Evolutionary conservation across 2,113 vertebrate species (phyloP).

Genomic region (Stegostoma tigrinum): DNA sequence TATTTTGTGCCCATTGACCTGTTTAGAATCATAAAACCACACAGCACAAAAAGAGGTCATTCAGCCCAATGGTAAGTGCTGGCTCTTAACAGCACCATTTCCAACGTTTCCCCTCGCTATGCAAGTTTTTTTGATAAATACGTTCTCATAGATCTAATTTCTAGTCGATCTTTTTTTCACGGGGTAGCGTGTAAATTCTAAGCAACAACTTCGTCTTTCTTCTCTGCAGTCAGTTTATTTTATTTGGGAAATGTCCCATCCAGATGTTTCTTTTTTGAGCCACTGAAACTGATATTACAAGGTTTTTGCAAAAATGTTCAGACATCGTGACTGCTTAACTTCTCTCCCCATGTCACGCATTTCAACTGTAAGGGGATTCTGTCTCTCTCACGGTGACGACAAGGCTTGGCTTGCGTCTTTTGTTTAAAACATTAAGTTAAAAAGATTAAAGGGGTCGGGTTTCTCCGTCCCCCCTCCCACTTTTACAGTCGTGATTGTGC

Average conservation of each 20-base stretch:
- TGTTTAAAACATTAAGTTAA: constrained; percentile 23
- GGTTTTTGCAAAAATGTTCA: constrained; percentile 59
- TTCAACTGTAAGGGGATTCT: constrained; percentile 54
- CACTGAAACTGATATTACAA: constrained; percentile 62
- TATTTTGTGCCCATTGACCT: background rate
- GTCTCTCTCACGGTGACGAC: constrained; percentile 26
- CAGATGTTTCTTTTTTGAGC: constrained; percentile 68
- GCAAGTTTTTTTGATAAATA: background rate
- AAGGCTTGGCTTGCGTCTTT: background rate
- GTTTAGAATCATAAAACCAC: background rate
- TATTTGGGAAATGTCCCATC: constrained; percentile 57
- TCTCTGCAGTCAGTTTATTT: constrained; percentile 53
- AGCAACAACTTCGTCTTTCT: background rate
- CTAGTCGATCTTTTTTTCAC: background rate
- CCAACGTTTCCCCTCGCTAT: background rate
- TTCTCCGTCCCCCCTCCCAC: background rate
- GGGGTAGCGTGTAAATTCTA: constrained; percentile 4
- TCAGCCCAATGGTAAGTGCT: background rate
- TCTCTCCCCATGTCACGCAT: constrained; percentile 58
- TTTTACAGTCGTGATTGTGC: background rate
- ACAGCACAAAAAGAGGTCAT: background rate
- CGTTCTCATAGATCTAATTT: background rate
- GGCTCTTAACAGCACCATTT: background rate
- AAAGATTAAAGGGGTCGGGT: constrained; percentile 22
- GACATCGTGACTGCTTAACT: constrained; percentile 46